Base-by-base conservation (phyloP, 2,113 vertebrate genomes). In the Anhinga anhinga region DNA sequence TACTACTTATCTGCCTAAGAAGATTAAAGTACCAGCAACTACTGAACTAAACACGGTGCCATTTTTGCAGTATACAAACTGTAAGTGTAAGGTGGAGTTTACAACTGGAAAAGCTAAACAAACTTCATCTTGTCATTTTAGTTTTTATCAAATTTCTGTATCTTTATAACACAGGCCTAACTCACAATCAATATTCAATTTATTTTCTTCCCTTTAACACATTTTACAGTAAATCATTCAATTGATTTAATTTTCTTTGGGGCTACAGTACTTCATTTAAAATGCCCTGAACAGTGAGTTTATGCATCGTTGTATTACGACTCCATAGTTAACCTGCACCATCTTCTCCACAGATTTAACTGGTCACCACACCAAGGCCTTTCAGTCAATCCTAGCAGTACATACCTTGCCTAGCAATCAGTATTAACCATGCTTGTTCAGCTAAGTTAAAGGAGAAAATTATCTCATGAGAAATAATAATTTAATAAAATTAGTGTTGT, bases 21-120 rank as follows among this genome's bases (percentile, higher is more conserved):
- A 93, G 63, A 94, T 66, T 53, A 40, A 77, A 66, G 32, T 83
- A 73, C 45, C 13, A 81, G 18, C 34, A 94, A 86, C 83, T 34
- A 83, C 36, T n/a, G 47, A 88, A 73, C 34, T 42, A 58, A 80
- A 73, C 4, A 49, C 27, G 11, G 11, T 76, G 23, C 38, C 23
- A 36, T 79, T 88, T 94, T 82, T 30, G 36, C 17, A 55, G 13
- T 34, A 49, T 27, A 67, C 27, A 80, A 65, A 42, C 7, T 72
- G n/a, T 3, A 56, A 76, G 12, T 65, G 15, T 49, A 32, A 85
- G 38, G 47, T 88, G 17, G 7, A 49, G 45, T 88, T 86, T 77
- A 50, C 62, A 62, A 38, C 50, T 66, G 47, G 69, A 87, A 91
- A 82, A 82, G 20, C 32, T 67, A 56, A 93, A 78, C 9, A 62